A percentile compares a stretch with the other conserved stretches of the same genome.
Conservation (phyloP, 2,888 invertebrate species). For the Hypolimnas misippus region DNA sequence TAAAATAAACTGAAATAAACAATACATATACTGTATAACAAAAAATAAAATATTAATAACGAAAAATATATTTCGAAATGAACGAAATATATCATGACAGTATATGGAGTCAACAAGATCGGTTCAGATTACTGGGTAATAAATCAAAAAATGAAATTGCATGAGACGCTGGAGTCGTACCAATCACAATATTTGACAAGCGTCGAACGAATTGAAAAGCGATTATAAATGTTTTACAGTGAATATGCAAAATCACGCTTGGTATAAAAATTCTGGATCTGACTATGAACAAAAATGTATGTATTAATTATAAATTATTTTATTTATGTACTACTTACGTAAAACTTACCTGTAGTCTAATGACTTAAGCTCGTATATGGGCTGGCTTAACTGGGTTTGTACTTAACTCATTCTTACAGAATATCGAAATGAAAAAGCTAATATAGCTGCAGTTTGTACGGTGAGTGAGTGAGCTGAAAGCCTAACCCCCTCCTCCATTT, state of each 20-base stretch:
- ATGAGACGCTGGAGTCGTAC: conserved; percentile 36
- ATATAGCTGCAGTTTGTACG: too few species aligned
- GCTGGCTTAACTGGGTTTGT: too few species aligned
- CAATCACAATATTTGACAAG: conserved; percentile 51
- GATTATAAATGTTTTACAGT: conserved; percentile 56
- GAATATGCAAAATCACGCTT: conserved; percentile 28
- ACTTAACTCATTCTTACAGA: too few species aligned
- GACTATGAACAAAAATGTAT: conserved; percentile 8
- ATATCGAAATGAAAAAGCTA: too few species aligned
- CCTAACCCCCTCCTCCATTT: too few species aligned
- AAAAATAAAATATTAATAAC: not conserved
- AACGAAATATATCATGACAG: conserved; percentile 8
- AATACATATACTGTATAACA: too few species aligned
- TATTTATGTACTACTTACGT: not conserved
- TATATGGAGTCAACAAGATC: conserved; percentile 15
- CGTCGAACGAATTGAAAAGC: conserved; percentile 49
- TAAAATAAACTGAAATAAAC: not conserved
- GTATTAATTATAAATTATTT: not conserved
- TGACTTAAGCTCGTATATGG: too few species aligned
- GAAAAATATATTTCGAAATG: not conserved
- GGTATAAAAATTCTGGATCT: conserved; percentile 24
- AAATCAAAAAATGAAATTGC: conserved; percentile 30
- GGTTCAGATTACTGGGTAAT: conserved; percentile 20
- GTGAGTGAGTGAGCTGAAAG: too few species aligned
- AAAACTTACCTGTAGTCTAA: not conserved